Conservation (phyloP, 23 tunicate species). For the Clavelina lepadiformis region DNA sequence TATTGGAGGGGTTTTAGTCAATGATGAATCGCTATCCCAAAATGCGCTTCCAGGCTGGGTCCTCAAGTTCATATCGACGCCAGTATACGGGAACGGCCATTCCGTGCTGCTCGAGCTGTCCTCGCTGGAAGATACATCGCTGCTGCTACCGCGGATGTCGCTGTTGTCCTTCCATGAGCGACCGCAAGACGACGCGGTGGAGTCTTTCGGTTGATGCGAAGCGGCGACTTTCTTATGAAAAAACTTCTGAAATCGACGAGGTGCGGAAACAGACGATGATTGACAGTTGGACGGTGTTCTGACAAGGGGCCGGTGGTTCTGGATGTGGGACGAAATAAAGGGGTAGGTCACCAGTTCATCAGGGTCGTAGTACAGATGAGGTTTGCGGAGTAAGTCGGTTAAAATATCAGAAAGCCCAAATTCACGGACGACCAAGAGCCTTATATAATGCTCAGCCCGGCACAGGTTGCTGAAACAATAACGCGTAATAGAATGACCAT, state of each 20-base stretch:
- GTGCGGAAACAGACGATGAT: not conserved
- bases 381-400: slow-evolving; percentile 53
- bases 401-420: slow-evolving; percentile 46
- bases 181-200: not conserved
- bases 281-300: not conserved
- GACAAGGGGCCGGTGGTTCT: not conserved
- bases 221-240: slow-evolving; percentile 23
- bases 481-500: not conserved
- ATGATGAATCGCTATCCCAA: slow-evolving; percentile 47
- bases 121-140: slow-evolving; percentile 41
- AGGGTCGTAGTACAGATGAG: slow-evolving; percentile 78
- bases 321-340: not conserved
- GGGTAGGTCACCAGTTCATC: slow-evolving; percentile 41
- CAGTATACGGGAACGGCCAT: slow-evolving; percentile 60
- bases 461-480: slow-evolving; percentile 57
- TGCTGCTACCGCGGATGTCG: slow-evolving; percentile 21
- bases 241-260: slow-evolving; percentile 21
- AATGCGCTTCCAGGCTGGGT: slow-evolving; percentile 44
- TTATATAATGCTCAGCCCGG: slow-evolving; percentile 61
- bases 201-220: not conserved
- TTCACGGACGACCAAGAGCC: slow-evolving; percentile 74
- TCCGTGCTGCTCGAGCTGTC: slow-evolving; percentile 38
- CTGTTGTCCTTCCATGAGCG: not conserved
- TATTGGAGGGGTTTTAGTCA: slow-evolving; percentile 19
- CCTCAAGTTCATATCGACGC: slow-evolving; percentile 9